Conservation (phyloP, 2,113 vertebrate species). For the Chaetorhynchus papuensis region DNA sequence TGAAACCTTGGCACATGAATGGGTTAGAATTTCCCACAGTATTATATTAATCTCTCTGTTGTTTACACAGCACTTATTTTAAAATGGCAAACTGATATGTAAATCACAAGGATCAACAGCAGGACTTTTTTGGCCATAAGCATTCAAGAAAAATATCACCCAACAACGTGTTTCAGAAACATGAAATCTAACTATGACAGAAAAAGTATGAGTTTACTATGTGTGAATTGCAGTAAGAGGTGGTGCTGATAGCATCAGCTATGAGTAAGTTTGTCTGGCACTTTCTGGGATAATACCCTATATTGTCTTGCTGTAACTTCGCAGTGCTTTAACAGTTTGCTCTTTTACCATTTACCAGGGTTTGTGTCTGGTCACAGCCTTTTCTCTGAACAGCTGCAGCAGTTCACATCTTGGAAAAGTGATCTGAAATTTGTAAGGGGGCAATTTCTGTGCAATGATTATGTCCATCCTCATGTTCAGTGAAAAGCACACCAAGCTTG, state of each 20-base stretch:
- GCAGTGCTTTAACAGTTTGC: background rate
- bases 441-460: background rate
- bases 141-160: background rate
- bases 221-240: background rate
- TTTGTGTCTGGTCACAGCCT: background rate
- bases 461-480: background rate
- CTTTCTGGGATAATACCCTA: background rate
- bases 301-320: background rate
- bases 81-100: background rate
- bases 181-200: background rate
- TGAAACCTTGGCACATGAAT: background rate
- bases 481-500: background rate
- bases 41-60: background rate
- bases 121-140: background rate
- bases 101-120: background rate
- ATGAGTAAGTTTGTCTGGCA: background rate
- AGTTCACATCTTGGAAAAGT: background rate
- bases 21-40: background rate
- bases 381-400: background rate
- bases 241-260: background rate
- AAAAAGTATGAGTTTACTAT: background rate
- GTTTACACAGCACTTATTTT: background rate
- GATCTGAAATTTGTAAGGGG: background rate
- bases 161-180: background rate
- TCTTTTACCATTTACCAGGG: background rate